These are phyloP conservation scores for Manduca sexta DNA, from an alignment of 1,140 invertebrate genomes.

Conservation along the genomic window DNA sequence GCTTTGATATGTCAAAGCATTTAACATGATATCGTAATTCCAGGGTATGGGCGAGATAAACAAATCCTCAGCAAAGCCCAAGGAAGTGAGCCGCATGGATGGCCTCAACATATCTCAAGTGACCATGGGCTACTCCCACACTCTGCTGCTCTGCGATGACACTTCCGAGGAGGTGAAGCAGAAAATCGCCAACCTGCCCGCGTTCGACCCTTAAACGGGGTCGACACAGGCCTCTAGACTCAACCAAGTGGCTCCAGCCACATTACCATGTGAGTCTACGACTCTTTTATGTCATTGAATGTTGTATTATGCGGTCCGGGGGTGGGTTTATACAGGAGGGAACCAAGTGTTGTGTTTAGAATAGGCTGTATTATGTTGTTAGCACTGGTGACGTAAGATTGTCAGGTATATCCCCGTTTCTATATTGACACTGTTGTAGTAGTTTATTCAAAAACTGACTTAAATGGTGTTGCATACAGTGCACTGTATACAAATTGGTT, in stretches of 20 bases:
- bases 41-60: constrained; percentile 91
- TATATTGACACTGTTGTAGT: too few species aligned
- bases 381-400: too few species aligned
- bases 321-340: not conserved
- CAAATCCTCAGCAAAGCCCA: constrained; percentile 90
- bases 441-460: too few species aligned
- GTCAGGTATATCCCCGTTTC: too few species aligned
- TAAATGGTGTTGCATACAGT: too few species aligned
- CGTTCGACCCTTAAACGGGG: constrained; percentile 49
- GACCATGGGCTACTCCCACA: constrained; percentile 89
- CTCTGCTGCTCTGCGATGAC: constrained; percentile 77
- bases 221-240: not conserved
- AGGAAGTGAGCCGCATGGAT: constrained; percentile 89
- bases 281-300: not conserved
- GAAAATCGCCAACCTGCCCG: constrained; percentile 68
- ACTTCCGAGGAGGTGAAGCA: constrained; percentile 67
- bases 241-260: not conserved
- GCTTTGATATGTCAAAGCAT: not conserved
- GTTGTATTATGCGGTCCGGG: not conserved
- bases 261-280: not conserved
- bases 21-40: not conserved
- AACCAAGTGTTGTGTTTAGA: not conserved
- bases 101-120: constrained; percentile 87
- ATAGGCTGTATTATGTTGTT: not conserved
- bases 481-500: too few species aligned